Conservation (phyloP, 2,113 vertebrate species). For the Sapayoa aenigma region DNA sequence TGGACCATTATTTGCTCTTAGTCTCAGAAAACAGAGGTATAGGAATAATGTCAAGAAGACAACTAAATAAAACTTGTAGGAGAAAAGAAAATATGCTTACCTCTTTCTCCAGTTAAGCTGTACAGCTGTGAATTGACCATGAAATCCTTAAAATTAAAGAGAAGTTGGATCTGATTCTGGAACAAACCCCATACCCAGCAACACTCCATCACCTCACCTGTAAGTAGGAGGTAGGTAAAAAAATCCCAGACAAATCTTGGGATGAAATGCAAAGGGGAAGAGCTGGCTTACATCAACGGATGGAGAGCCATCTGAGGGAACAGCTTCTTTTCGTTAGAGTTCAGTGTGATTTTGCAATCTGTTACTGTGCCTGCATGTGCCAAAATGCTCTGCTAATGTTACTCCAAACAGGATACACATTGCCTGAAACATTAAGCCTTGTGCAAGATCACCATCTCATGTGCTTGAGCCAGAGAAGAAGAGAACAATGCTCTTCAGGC, state of each 20-base stretch:
- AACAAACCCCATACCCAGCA: not conserved
- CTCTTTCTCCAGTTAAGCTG: not conserved
- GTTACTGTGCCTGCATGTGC: not conserved
- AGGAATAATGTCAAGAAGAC: not conserved
- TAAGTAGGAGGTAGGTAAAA: not conserved
- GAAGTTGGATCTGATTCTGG: not conserved
- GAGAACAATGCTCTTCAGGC: not conserved
- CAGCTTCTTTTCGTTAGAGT: slow-evolving; percentile 5
- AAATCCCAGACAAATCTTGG: not conserved
- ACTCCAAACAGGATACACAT: slow-evolving; percentile 18
- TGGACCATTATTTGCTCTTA: not conserved
- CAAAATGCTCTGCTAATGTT: slow-evolving; percentile 15
- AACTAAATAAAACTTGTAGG: not conserved
- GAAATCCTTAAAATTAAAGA: not conserved
- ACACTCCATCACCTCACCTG: not conserved
- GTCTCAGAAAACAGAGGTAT: not conserved
- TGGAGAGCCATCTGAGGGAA: slow-evolving; percentile 28
- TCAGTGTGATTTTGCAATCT: slow-evolving; percentile 3
- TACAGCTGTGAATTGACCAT: not conserved
- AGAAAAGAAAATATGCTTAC: not conserved
- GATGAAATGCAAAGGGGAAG: not conserved
- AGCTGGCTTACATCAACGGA: not conserved
- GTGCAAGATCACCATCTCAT: not conserved
- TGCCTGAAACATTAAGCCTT: not conserved
- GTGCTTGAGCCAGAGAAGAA: not conserved